Conservation (phyloP, 2,888 invertebrate genomes). For the Matsumyia berberina region DNA sequence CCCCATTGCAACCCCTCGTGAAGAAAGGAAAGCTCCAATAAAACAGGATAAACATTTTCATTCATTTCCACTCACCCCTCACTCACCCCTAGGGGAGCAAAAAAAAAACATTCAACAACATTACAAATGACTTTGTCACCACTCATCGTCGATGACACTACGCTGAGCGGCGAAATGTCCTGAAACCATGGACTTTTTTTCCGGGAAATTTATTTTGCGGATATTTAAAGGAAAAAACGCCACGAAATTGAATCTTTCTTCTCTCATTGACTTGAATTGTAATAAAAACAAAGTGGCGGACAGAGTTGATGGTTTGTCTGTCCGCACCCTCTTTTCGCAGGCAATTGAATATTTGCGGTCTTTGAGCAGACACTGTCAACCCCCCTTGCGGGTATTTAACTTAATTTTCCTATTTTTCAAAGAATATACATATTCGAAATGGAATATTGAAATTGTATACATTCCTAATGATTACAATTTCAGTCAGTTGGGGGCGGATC, state of each 20-base stretch:
- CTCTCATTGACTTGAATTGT: constrained; percentile 46
- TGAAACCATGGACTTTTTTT: constrained; percentile 28
- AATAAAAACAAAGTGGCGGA: constrained; percentile 67
- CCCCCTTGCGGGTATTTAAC: constrained; percentile 27
- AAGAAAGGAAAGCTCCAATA: constrained; percentile 6
- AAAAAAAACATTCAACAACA: constrained; percentile 27
- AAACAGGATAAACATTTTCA: constrained; percentile 43
- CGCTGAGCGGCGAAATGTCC: not conserved
- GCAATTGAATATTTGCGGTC: constrained; percentile 43
- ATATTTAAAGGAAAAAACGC: constrained; percentile 23
- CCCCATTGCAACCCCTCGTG: not conserved
- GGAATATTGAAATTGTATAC: constrained; percentile 38
- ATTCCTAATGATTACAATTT: constrained; percentile 17
- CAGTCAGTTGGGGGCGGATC: not conserved
- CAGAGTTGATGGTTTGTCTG: constrained; percentile 16
- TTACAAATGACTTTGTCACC: constrained; percentile 60
- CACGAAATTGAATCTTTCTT: constrained; percentile 29
- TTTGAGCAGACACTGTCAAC: constrained; percentile 2
- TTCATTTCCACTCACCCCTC: constrained; percentile 26
- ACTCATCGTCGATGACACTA: constrained; percentile 48
- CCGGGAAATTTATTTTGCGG: constrained; percentile 34
- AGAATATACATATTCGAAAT: not conserved
- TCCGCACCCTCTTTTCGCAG: constrained; percentile 22
- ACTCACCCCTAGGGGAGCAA: not conserved
- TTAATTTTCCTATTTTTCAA: constrained; percentile 30